A percentile compares a stretch with the other conserved stretches of the same genome.
phyloP scores from a whole-genome alignment of 2,888 invertebrate genomes.

The Gortyna flavago region DNA sequence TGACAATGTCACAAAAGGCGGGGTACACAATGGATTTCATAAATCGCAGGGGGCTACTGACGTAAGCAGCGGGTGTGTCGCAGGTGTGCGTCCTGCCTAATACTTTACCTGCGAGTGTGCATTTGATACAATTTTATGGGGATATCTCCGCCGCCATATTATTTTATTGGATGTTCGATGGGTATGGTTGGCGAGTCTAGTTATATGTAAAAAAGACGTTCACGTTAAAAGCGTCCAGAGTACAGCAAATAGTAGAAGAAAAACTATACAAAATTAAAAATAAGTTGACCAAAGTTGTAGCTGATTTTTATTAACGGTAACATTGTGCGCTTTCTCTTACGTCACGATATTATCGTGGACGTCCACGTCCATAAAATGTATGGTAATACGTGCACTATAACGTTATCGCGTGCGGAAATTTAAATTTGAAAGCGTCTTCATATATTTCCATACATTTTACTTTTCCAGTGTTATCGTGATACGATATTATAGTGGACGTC shows the following conservation, averaged over 20 bases:
- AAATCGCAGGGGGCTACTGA: conserved; percentile 57
- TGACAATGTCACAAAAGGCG: conserved; percentile 60
- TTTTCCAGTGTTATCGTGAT: background rate
- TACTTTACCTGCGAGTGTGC: conserved; percentile 57
- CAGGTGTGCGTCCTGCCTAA: conserved; percentile 65
- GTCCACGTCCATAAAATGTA: background rate
- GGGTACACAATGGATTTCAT: conserved; percentile 64
- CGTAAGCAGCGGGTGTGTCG: conserved; percentile 51
- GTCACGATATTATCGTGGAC: too few relatives aligned
- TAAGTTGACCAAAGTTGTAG: too few relatives aligned
- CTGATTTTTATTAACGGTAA: too few relatives aligned
- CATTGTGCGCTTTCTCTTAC: too few relatives aligned
- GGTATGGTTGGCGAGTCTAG: conserved; percentile 36
- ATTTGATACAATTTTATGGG: conserved; percentile 65
- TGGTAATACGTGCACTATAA: background rate
- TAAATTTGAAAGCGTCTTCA: background rate
- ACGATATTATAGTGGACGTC: too few relatives aligned
- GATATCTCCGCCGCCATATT: conserved; percentile 45
- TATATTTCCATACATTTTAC: background rate
- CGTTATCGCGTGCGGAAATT: background rate
- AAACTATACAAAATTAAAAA: too few relatives aligned
- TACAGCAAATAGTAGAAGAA: too few relatives aligned
- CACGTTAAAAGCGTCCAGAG: too few relatives aligned
- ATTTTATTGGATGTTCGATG: conserved; percentile 39
- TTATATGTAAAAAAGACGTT: too few relatives aligned